phyloP scores from a whole-genome alignment of 2,797 vertebrate species.

The Aplochiton taeniatus region DNA sequence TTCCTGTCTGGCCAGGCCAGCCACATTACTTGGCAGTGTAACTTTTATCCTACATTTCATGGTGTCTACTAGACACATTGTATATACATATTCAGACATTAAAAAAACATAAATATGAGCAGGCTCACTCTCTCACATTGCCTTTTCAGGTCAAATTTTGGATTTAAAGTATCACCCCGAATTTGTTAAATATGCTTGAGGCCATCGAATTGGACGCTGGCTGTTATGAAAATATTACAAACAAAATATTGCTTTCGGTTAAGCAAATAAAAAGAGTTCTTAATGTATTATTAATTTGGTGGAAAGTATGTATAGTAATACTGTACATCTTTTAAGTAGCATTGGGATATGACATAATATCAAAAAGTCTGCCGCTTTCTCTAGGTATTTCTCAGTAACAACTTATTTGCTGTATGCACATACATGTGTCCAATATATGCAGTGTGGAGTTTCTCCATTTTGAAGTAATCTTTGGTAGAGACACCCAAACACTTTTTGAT shows the following conservation, averaged over 20 bases:
- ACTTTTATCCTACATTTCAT: slow-evolving; percentile 68
- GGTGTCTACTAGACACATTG: slow-evolving; percentile 54
- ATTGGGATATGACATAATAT: too few species aligned
- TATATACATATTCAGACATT: slow-evolving; percentile 67
- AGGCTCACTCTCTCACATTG: slow-evolving; percentile 35
- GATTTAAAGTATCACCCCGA: too few species aligned
- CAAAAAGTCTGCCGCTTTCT: too few species aligned
- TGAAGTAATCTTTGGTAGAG: too few species aligned
- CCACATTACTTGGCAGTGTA: slow-evolving; percentile 63
- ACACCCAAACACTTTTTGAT: too few species aligned
- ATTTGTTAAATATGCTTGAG: too few species aligned
- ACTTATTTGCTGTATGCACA: too few species aligned
- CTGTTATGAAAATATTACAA: slow-evolving; percentile 17
- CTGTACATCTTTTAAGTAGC: slow-evolving; percentile 26
- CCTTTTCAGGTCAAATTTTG: slow-evolving; percentile 21
- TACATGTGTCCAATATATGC: too few species aligned
- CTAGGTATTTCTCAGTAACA: too few species aligned
- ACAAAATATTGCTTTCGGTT: slow-evolving; percentile 38
- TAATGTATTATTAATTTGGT: too few species aligned
- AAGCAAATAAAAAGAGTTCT: slow-evolving; percentile 33
- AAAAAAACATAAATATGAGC: slow-evolving; percentile 72
- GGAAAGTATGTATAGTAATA: slow-evolving; percentile 17
- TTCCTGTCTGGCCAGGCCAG: slow-evolving; percentile 53
- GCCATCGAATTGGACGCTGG: too few species aligned
- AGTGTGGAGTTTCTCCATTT: too few species aligned